These are phyloP conservation scores for Scaptomyza montana DNA, from an alignment of 1,140 invertebrate species.

Conservation along the genomic window DNA sequence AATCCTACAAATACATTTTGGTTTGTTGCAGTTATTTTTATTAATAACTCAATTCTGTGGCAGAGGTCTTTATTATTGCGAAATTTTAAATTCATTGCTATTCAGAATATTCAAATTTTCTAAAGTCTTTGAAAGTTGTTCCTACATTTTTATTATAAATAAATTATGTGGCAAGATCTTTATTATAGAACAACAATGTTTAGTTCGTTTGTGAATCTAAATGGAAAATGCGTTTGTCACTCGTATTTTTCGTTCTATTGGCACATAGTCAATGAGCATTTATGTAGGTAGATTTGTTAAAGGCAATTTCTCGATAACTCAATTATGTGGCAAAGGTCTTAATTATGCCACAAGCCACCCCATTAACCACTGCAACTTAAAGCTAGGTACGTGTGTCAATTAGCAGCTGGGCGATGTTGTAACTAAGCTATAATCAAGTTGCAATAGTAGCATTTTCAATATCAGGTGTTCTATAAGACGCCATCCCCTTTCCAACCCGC, in stretches of 20 bases:
- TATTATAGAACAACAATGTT: too few species aligned
- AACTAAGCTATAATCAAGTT: slow-evolving; percentile 5
- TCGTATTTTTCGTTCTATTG: background rate
- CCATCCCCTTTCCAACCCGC: background rate
- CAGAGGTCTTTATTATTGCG: too few species aligned
- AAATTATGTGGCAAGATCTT: too few species aligned
- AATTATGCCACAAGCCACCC: slow-evolving; percentile 9
- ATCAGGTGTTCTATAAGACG: background rate
- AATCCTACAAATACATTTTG: too few species aligned
- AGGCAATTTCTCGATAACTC: slow-evolving; percentile 37
- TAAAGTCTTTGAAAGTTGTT: too few species aligned
- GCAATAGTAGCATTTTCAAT: slow-evolving; percentile 4
- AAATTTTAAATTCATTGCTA: too few species aligned
- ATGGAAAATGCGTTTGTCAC: background rate
- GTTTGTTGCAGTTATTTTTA: too few species aligned
- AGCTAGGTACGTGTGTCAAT: slow-evolving; percentile 40
- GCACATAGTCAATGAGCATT: too few species aligned
- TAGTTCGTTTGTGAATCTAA: too few species aligned
- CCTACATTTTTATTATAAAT: too few species aligned
- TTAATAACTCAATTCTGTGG: too few species aligned
- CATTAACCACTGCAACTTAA: background rate
- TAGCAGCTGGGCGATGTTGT: slow-evolving; percentile 41
- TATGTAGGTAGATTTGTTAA: slow-evolving; percentile 24
- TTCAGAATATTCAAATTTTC: too few species aligned
- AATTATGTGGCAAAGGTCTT: slow-evolving; percentile 38